Evolutionary conservation across 2,113 vertebrate genomes (phyloP), one percentile per base, ranked within the genome.

Genomic region (Lanius ludovicianus): DNA sequence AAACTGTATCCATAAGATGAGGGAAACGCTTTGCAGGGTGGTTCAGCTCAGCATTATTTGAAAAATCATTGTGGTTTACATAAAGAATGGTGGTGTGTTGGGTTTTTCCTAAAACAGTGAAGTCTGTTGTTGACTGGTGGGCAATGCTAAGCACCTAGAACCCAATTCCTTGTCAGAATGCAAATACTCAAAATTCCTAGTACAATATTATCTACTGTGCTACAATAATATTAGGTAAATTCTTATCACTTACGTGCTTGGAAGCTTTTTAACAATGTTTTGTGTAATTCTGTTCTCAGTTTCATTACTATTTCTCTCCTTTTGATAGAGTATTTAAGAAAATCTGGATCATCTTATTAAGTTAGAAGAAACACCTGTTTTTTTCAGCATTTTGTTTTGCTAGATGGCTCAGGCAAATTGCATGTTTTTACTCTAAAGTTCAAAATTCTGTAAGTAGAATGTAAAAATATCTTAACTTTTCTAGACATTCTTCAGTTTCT

Each of bases 391-490:
- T 82, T 81, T 50, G 12, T 46, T 25, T 75, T 73, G n/a, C 35
- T 94, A 20, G 31, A 65, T 74, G 46, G 42, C 56, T 96, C 8
- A 23, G 50, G 44, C 28, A 90, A 78, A 93, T 65, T 35, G 12
- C 28, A 23, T 83, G 47, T 35, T 80, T 94, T 91, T 62, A 81
- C 76, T 94, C 70, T 49, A 9, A 69, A 79, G 39, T 77, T 92
- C 50, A 85, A 64, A 93, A 91, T 92, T 91, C 73, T 87, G 11
- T 82, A 55, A 81, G 52, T 71, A 50, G 13, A 84, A 84, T n/a
- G 18, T 84, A 89, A 95, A 89, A 89, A 65, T 33, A 87, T 42
- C 13, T 46, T 52, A 82, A 84, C 30, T 97, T 96, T 92, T 92
- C n/a, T 33, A 78, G 30, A 78, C 76, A 15, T 96, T 95, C 41